A percentile compares a stretch with the other conserved stretches of the same genome.
Conservation (phyloP, 2,888 invertebrate species). For the Sphaerophoria taeniata region DNA sequence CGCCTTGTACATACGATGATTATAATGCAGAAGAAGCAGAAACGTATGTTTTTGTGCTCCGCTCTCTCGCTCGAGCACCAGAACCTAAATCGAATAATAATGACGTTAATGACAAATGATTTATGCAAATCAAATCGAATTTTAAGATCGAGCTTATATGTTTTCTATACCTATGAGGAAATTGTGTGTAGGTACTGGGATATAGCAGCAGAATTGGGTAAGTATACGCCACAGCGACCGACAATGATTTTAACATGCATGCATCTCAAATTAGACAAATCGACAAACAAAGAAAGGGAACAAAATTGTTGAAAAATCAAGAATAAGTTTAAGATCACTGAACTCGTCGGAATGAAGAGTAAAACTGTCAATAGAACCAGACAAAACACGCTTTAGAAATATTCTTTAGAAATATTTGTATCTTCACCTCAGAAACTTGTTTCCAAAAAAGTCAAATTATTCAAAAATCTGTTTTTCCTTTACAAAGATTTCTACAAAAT, state of each 20-base stretch:
- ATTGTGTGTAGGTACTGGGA: not conserved
- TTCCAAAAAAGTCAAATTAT: too few species aligned
- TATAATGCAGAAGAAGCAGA: constrained; percentile 5
- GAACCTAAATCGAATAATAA: constrained; percentile 54
- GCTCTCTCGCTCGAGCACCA: not conserved
- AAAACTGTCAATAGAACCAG: not conserved
- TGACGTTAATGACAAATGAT: constrained; percentile 61
- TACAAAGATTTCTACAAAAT: too few species aligned
- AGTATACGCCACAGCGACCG: too few species aligned
- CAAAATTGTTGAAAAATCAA: not conserved
- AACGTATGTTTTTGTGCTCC: constrained; percentile 17
- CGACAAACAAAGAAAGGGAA: not conserved
- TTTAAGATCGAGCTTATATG: constrained; percentile 55
- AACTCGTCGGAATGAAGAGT: not conserved
- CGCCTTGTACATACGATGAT: too few species aligned
- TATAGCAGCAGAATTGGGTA: not conserved
- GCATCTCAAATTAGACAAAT: constrained; percentile 38
- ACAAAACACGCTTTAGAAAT: too few species aligned
- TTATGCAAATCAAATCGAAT: constrained; percentile 60
- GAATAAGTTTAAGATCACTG: not conserved
- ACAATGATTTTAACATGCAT: not conserved
- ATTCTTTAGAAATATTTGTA: too few species aligned
- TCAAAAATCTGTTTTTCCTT: too few species aligned
- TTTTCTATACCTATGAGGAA: constrained; percentile 11
- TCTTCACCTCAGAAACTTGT: too few species aligned